These are phyloP conservation scores for Linepithema humile DNA, from an alignment of 1,140 invertebrate genomes.

Conservation along the genomic window DNA sequence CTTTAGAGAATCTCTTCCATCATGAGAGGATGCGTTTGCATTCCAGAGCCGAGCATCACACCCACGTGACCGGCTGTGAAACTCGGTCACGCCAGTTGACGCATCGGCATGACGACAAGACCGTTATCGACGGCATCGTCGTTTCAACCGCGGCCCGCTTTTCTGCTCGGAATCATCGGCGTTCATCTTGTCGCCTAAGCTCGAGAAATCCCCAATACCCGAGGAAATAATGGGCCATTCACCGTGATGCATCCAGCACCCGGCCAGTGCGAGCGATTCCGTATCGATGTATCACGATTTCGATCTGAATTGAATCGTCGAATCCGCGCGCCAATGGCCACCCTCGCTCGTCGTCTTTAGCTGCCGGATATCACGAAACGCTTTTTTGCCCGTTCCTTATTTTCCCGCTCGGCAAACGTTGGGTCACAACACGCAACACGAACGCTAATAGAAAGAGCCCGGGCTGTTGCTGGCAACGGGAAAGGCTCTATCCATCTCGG, in stretches of 20 bases:
- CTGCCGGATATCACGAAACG: slow-evolving; percentile 2
- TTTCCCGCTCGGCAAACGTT: neutral
- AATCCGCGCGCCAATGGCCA: neutral
- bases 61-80: neutral
- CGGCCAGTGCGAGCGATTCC: neutral
- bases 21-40: neutral
- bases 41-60: neutral
- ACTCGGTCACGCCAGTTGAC: slow-evolving; percentile 22
- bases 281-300: slow-evolving; percentile 57
- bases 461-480: slow-evolving; percentile 12
- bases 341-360: neutral
- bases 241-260: slow-evolving; percentile 15
- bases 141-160: neutral
- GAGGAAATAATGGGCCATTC: slow-evolving; percentile 65
- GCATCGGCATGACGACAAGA: slow-evolving; percentile 11
- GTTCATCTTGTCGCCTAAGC: slow-evolving; percentile 59
- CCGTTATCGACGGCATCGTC: slow-evolving; percentile 51
- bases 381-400: neutral
- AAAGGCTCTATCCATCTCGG: slow-evolving; percentile 51
- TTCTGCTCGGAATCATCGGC: slow-evolving; percentile 31
- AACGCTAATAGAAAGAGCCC: slow-evolving; percentile 63
- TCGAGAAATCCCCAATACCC: slow-evolving; percentile 40
- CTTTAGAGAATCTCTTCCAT: neutral
- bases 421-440: neutral
- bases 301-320: slow-evolving; percentile 64